Evolutionary conservation across 2,113 vertebrate species (phyloP), one percentile per base, ranked within the genome.

Genomic region (Archilochus colubris): DNA sequence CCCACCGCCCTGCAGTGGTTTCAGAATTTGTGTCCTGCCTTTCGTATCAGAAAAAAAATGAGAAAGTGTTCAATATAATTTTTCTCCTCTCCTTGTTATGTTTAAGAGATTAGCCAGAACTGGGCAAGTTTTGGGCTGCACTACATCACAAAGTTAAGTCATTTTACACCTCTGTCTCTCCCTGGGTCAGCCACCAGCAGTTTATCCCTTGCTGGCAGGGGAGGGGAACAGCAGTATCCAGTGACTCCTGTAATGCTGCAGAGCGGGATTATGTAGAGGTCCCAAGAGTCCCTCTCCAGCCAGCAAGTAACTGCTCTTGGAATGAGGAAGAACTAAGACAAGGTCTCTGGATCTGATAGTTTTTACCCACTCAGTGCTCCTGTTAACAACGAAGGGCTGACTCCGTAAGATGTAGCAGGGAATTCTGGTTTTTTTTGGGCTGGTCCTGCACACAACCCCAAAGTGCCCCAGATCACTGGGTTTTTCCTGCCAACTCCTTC

Each of bases 401-500:
- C 40, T 69, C 77, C 7, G 2, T 50, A 19, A 58, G 48, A 63
- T 0, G 0, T 28, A 77, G 30, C 1, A 7, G 46, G 6, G 31
- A 59, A 33, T 58, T 6, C 24, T 63, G 44, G 18, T 1, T n/a
- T 76, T n/a, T 76, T 80, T 54, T 36, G 53, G 61, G 27, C 89
- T 77, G 66, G 54, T 83, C 69, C 33, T 78, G 72, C 33, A 30
- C 44, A 59, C 64, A 53, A 59, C 62, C 62, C 61, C 88, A 48
- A 73, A 61, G 91, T 86, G 73, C 88, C 91, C 79, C 57, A 67
- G 25, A 88, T 59, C 63, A 33, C 54, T 70, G 73, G 18, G 14
- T 44, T 83, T 91, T 94, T 78, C 68, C 91, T 95, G 93, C 88
- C 93, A 97, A 51, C 50, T 88, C 38, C 38, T 93, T 93, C 82